These are phyloP conservation scores for Gari tellinella DNA, from an alignment of 2,888 invertebrate genomes.

Conservation along the genomic window DNA sequence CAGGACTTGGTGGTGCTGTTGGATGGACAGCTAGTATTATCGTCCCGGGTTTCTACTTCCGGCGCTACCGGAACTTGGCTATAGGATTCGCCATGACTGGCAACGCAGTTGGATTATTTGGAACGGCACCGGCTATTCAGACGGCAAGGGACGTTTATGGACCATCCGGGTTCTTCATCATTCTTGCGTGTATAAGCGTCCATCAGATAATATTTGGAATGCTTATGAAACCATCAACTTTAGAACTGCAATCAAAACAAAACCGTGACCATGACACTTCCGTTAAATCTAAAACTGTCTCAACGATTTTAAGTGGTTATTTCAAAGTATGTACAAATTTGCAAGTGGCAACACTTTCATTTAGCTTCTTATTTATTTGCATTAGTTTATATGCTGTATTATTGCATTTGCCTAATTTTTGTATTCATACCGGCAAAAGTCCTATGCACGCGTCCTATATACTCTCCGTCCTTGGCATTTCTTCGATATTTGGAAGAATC, in stretches of 20 bases:
- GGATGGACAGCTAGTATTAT: constrained; percentile 53
- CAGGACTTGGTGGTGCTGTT: constrained; percentile 45
- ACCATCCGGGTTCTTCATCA: constrained; percentile 36
- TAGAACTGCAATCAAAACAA: constrained; percentile 27
- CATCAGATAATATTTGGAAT: constrained; percentile 42
- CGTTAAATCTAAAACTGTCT: neutral
- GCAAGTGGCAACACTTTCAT: constrained; percentile 18
- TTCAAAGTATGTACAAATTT: constrained; percentile 24
- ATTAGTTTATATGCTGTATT: constrained; percentile 37
- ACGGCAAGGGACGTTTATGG: constrained; percentile 21
- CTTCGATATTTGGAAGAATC: constrained; percentile 34
- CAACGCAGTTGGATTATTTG: constrained; percentile 37
- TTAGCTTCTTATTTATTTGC: constrained; percentile 35
- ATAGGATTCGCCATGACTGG: constrained; percentile 42
- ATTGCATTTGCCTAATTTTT: constrained; percentile 37
- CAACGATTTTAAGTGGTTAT: constrained; percentile 7
- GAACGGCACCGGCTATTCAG: constrained; percentile 25
- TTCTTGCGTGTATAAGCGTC: constrained; percentile 31
- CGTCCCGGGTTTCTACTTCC: constrained; percentile 36
- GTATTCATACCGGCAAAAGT: constrained; percentile 22
- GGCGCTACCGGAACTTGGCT: constrained; percentile 36
- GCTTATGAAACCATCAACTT: constrained; percentile 24
- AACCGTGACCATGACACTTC: neutral
- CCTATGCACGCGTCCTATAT: constrained; percentile 41
- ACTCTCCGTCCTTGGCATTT: constrained; percentile 31